These are phyloP conservation scores for Esperia sulphurella DNA, from an alignment of 2,888 invertebrate species.

Conservation along the genomic window DNA sequence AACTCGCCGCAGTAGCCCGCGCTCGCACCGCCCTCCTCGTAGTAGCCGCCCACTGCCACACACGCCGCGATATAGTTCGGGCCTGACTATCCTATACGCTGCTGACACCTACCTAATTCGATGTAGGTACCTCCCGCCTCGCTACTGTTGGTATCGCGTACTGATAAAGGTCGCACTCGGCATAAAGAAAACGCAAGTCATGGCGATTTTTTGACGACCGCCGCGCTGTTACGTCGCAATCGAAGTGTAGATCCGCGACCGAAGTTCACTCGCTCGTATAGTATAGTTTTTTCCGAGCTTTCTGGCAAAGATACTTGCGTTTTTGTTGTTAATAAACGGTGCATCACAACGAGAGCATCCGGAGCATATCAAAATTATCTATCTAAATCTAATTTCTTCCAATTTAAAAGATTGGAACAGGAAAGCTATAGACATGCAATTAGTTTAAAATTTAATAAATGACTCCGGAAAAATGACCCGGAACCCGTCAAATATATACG, in stretches of 20 bases:
- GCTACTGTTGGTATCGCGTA: slow-evolving; percentile 4
- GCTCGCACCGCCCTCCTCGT: slow-evolving; percentile 62
- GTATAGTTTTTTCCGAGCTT: background rate
- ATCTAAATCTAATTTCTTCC: background rate
- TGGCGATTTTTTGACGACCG: slow-evolving; percentile 12
- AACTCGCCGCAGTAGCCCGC: slow-evolving; percentile 60
- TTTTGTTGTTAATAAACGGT: background rate
- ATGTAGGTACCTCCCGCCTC: slow-evolving; percentile 12
- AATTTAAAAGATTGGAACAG: slow-evolving; percentile 23
- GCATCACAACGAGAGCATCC: background rate
- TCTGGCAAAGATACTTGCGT: background rate
- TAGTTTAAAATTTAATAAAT: slow-evolving; percentile 41
- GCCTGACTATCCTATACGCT: slow-evolving; percentile 8
- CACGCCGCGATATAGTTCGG: slow-evolving; percentile 54
- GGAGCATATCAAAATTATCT: background rate
- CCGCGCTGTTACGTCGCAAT: slow-evolving; percentile 3
- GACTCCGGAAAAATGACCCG: slow-evolving; percentile 29
- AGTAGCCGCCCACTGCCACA: slow-evolving; percentile 77
- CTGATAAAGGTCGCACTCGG: slow-evolving; percentile 9
- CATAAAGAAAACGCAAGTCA: slow-evolving; percentile 14
- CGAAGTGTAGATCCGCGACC: background rate
- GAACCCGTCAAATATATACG: slow-evolving; percentile 30
- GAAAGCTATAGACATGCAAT: slow-evolving; percentile 66
- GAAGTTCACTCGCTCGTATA: background rate
- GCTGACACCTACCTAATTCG: slow-evolving; percentile 53